These are phyloP conservation scores for Reticulitermes speratus DNA, from an alignment of 1,140 invertebrate species.

Conservation along the genomic window DNA sequence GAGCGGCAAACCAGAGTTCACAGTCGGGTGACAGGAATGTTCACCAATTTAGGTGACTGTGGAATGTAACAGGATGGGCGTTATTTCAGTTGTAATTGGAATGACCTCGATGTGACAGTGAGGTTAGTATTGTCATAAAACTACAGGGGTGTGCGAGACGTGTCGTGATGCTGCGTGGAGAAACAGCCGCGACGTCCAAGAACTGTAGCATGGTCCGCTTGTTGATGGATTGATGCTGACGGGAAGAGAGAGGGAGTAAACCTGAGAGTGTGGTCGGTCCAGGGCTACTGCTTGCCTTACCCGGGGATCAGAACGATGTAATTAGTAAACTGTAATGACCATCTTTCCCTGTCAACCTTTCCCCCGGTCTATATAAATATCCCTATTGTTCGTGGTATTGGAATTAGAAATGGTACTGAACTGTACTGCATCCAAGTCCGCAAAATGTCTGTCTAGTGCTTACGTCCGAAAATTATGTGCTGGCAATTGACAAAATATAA, in stretches of 20 bases:
- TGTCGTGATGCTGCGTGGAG: too few relatives aligned
- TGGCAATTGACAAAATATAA: too few relatives aligned
- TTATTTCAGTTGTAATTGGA: too few relatives aligned
- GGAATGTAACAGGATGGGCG: too few relatives aligned
- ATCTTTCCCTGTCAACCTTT: constrained; percentile 1
- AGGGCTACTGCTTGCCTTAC: not conserved
- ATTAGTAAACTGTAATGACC: constrained; percentile 16
- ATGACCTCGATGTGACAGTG: too few relatives aligned
- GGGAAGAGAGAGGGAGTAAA: not conserved
- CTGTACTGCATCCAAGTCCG: not conserved
- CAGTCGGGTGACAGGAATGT: too few relatives aligned
- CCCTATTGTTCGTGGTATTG: constrained; percentile 1
- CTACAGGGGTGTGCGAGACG: too few relatives aligned
- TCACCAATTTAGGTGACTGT: too few relatives aligned
- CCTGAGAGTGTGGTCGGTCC: constrained; percentile 12
- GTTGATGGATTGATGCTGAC: constrained; percentile 5
- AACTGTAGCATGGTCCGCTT: not conserved
- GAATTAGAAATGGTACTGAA: not conserved
- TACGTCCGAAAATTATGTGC: too few relatives aligned
- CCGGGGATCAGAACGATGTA: constrained; percentile 8
- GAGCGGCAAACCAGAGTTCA: too few relatives aligned
- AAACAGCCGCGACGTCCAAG: not conserved
- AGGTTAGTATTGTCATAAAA: too few relatives aligned
- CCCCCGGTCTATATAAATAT: constrained; percentile 10
- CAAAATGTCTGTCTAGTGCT: too few relatives aligned